phyloP scores from a whole-genome alignment of 1,140 invertebrate genomes.

The Drosophila jambulina region DNA sequence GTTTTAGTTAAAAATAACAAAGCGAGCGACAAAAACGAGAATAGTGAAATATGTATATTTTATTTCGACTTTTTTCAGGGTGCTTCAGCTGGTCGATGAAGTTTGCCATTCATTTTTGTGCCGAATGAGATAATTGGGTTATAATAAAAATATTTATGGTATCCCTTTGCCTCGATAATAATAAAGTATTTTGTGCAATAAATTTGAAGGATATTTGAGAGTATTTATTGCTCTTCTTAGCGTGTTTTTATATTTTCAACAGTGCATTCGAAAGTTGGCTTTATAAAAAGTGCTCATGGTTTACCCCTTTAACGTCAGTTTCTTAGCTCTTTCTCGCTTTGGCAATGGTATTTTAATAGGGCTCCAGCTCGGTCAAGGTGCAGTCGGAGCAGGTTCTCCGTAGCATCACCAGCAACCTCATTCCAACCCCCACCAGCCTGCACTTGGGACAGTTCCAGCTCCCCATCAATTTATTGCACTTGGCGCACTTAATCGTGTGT shows the following conservation, averaged over 20 bases:
- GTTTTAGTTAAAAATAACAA: constrained; percentile 65
- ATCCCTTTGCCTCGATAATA: neutral
- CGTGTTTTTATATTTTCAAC: neutral
- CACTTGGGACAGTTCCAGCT: constrained; percentile 16
- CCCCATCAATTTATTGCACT: constrained; percentile 52
- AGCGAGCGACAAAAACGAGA: constrained; percentile 48
- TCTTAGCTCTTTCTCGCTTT: neutral
- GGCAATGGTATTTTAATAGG: constrained; percentile 48
- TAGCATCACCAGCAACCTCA: too few relatives aligned
- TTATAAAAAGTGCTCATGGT: neutral
- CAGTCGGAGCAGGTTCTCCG: neutral
- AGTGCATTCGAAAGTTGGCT: constrained; percentile 14
- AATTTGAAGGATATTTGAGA: neutral
- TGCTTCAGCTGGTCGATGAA: neutral
- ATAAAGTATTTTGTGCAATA: neutral
- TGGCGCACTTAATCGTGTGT: constrained; percentile 42
- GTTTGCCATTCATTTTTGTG: constrained; percentile 3
- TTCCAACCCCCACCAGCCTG: neutral
- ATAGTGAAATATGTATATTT: constrained; percentile 52
- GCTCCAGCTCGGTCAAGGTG: constrained; percentile 33
- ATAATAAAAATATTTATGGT: neutral
- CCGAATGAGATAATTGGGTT: neutral
- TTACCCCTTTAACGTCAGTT: neutral
- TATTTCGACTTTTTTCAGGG: constrained; percentile 16
- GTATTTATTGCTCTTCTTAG: too few relatives aligned